A percentile compares a stretch with the other conserved stretches of the same genome.
These are phyloP conservation scores for Cairina moschata DNA, from an alignment of 2,113 vertebrate genomes.

Conservation along the genomic window DNA sequence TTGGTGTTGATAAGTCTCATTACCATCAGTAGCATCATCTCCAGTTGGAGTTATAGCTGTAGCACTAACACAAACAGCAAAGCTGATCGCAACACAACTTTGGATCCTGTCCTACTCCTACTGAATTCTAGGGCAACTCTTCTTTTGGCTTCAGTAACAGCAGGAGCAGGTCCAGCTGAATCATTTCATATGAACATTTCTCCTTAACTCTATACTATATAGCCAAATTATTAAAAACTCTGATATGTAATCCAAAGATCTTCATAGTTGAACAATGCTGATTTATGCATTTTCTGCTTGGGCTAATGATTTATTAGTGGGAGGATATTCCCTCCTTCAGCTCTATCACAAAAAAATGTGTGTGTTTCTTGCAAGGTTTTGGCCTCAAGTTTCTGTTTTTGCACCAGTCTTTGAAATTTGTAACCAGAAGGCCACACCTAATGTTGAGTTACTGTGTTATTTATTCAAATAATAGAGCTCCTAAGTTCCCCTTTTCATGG, in stretches of 20 bases:
- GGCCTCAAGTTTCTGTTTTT: neutral
- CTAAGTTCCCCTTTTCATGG: neutral
- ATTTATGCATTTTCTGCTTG: neutral
- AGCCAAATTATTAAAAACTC: conserved; percentile 26
- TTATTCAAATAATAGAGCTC: neutral
- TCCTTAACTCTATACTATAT: conserved; percentile 20
- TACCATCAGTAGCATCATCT: conserved; percentile 9
- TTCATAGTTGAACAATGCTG: conserved; percentile 41
- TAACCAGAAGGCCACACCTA: neutral
- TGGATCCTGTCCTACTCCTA: conserved; percentile 8
- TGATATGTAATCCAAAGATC: conserved; percentile 30
- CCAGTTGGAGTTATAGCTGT: neutral
- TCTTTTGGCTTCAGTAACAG: neutral
- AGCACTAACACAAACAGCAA: neutral
- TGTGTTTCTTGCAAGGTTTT: neutral
- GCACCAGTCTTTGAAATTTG: neutral
- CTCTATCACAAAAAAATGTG: neutral
- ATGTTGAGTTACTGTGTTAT: neutral
- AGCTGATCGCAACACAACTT: neutral
- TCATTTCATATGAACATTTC: conserved; percentile 21
- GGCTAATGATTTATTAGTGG: neutral
- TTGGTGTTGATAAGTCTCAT: conserved; percentile 40
- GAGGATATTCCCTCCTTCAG: neutral
- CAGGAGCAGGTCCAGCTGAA: conserved; percentile 37
- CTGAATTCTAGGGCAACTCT: conserved; percentile 6